These are phyloP conservation scores for Neotoxoptera formosana DNA, from an alignment of 1,140 invertebrate genomes.

Conservation along the genomic window DNA sequence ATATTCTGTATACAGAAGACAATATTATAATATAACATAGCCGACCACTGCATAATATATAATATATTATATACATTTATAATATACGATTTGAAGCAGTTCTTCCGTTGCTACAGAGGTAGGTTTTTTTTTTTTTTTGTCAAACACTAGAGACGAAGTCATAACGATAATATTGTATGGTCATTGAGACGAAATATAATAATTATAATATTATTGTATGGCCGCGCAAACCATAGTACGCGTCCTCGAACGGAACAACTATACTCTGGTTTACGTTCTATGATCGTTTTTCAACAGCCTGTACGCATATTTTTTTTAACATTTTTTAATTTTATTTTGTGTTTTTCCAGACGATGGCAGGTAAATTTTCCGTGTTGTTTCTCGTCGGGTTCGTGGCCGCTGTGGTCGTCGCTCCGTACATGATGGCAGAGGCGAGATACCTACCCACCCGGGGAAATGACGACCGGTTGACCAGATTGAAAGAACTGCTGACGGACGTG, in stretches of 20 bases:
- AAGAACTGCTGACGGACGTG: conserved; percentile 64
- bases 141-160: too few relatives aligned
- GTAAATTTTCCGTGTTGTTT: conserved; percentile 34
- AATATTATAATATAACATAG: background rate
- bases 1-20: background rate
- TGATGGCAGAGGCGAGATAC: conserved; percentile 61
- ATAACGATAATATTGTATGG: too few relatives aligned
- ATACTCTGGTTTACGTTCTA: background rate
- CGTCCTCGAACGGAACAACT: background rate
- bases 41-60: background rate
- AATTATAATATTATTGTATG: background rate
- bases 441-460: conserved; percentile 63
- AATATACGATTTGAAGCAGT: background rate
- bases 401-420: conserved; percentile 18
- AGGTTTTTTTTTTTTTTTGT: background rate
- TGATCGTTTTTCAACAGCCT: background rate
- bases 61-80: background rate
- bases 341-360: conserved; percentile 19
- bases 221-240: background rate
- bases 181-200: too few relatives aligned
- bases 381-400: conserved; percentile 3
- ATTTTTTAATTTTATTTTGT: background rate
- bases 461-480: conserved; percentile 63
- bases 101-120: background rate
- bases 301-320: too few relatives aligned